Percentiles rank a stretch among this genome's conserved stretches.
These are phyloP conservation scores for Anarhynchus alexandrinus DNA, from an alignment of 2,113 vertebrate species.

Conservation along the genomic window DNA sequence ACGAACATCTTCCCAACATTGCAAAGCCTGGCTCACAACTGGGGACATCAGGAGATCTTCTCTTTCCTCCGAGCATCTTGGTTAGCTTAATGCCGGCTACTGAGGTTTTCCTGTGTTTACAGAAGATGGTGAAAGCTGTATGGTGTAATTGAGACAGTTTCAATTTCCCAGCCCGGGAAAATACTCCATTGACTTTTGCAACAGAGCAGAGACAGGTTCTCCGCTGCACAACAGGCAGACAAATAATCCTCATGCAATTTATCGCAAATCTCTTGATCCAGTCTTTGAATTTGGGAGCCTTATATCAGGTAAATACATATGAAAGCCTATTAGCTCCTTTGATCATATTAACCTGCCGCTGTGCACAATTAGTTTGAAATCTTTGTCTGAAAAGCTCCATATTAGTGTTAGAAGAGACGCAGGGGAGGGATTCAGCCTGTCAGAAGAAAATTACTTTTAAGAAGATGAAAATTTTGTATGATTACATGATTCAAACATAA, in stretches of 20 bases:
- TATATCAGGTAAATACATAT: background rate
- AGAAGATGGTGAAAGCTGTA: background rate
- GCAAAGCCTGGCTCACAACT: background rate
- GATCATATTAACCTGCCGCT: slow-evolving; percentile 29
- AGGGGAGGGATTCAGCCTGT: slow-evolving; percentile 21
- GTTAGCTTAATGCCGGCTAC: background rate
- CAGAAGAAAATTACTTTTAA: background rate
- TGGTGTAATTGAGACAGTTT: background rate
- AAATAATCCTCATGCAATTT: background rate
- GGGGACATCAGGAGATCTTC: background rate
- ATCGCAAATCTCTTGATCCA: slow-evolving; percentile 11
- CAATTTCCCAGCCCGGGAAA: background rate
- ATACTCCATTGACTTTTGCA: background rate
- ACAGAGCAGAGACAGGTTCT: background rate
- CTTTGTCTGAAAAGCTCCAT: slow-evolving; percentile 36
- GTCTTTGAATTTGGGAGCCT: background rate
- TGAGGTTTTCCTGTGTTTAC: background rate
- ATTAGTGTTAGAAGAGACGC: background rate
- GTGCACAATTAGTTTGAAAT: slow-evolving; percentile 36
- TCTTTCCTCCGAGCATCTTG: accelerated
- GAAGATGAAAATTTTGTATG: background rate
- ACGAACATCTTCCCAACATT: background rate
- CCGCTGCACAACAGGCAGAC: background rate
- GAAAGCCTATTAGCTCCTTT: slow-evolving; percentile 44
- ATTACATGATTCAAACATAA: background rate